Evolutionary conservation across 2,888 invertebrate species (phyloP), one percentile per base, ranked within the genome.

Genomic region (Fragum sueziense): DNA sequence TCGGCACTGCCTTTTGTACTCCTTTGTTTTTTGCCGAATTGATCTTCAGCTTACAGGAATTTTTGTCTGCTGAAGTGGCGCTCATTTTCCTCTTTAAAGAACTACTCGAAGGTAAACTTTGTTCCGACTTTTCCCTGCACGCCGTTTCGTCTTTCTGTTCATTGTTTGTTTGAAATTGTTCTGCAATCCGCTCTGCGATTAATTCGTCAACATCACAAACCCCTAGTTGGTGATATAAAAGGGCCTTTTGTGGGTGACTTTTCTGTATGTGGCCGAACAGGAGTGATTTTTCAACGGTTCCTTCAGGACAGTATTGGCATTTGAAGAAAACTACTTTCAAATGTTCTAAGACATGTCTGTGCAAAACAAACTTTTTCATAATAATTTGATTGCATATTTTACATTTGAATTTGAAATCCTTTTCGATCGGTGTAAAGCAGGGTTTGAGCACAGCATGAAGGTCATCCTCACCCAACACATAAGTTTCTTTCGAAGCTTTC

Each of bases 291-390:
- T 87, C 87, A 25, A 87, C 79, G 17, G 85, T 79, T 3, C 86
- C 86, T 73, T 90, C 85, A 11, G 85, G 79, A 81, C 90, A 91
- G 72, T 88, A 90, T 4, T 82, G 76, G 76, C 90, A 91, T 65
- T 87, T 87, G 77, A 88, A 89, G 59, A 91, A 88, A 22, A 85
- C 87, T 22, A 91, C 84, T 17, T 90, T 84, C 68, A 91, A 84
- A 78, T 91, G 90, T 25, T 89, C 84, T 4, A 90, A 61, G 29
- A 90, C 82, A 76, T 90, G 90, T n/a, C 88, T 87, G 76, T 90
- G 90, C 52, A 90, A 85, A 57, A 87, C 87, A 83, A 88, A 90
- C 68, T 88, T 88, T 69, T 90, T 89, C 7, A 87, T 83, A 9
- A 88, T 85, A 33, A 85, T 86, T 20, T 88, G 86, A n/a, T 86